A percentile compares a stretch with the other conserved stretches of the same genome.
Evolutionary conservation across 2,888 invertebrate genomes (phyloP).

Genomic region (Anthophora plumipes): DNA sequence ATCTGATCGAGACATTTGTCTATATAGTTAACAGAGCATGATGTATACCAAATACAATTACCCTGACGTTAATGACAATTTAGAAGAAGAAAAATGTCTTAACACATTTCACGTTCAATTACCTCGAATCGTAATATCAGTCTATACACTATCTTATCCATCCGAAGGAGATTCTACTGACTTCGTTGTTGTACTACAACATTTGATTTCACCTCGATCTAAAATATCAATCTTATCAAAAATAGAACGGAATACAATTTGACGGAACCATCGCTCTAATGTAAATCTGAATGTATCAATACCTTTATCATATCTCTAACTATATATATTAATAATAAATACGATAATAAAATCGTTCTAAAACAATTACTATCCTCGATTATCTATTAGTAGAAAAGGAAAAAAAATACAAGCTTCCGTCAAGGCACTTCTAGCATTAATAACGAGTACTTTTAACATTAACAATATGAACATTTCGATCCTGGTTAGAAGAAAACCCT

Average conservation of each 20-base stretch:
- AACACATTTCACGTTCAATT: conserved; percentile 7
- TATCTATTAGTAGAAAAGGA: conserved; percentile 14
- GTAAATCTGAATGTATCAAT: conserved; percentile 26
- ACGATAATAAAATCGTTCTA: conserved; percentile 28
- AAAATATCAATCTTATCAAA: conserved; percentile 28
- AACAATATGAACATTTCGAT: neutral
- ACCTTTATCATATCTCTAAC: conserved; percentile 18
- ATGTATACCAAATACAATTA: neutral
- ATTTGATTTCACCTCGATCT: neutral
- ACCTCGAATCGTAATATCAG: conserved; percentile 47
- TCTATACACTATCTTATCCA: conserved; percentile 36
- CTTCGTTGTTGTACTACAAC: conserved; percentile 26
- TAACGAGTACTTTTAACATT: neutral
- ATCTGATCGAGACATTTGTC: conserved; percentile 49
- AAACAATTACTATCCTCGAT: conserved; percentile 11
- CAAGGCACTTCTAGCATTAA: conserved; percentile 10
- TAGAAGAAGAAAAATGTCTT: neutral
- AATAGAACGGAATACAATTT: conserved; percentile 31
- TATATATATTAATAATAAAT: conserved; percentile 52
- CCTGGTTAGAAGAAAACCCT: conserved; percentile 34
- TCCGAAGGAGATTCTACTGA: conserved; percentile 54
- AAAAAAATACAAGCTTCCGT: conserved; percentile 16
- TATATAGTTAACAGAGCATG: neutral
- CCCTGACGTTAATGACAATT: conserved; percentile 14
- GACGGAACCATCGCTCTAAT: conserved; percentile 23